Evolutionary conservation across 1,140 invertebrate species (phyloP).

Genomic region (Microplitis demolitor): DNA sequence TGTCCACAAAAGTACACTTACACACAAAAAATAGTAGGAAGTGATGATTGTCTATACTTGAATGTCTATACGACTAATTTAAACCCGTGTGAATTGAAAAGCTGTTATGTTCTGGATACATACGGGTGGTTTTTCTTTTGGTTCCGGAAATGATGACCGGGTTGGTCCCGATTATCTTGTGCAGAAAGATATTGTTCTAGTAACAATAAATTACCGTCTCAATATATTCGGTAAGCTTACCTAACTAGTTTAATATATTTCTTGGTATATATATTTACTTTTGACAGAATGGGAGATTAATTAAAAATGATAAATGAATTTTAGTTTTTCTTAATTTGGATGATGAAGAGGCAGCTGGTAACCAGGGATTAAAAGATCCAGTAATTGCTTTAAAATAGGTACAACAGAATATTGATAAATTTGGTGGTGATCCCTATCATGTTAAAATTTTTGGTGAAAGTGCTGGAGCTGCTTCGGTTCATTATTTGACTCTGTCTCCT

Average conservation of each 20-base stretch:
- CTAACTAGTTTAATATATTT: too few relatives aligned
- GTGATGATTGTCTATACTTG: constrained; percentile 83
- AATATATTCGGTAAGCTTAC: constrained; percentile 58
- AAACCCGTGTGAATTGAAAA: constrained; percentile 1
- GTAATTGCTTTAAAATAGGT: constrained; percentile 68
- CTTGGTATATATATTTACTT: too few relatives aligned
- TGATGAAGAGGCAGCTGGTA: constrained; percentile 51
- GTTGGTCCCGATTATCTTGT: constrained; percentile 62
- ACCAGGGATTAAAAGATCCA: constrained; percentile 65
- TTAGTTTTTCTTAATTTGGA: constrained; percentile 45
- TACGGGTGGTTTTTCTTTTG: constrained; percentile 65
- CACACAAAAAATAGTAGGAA: constrained; percentile 27
- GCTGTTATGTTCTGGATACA: constrained; percentile 65
- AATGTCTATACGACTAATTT: constrained; percentile 77
- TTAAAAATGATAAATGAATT: not conserved
- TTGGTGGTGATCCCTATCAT: constrained; percentile 68
- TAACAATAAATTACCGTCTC: constrained; percentile 67
- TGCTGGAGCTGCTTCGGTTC: constrained; percentile 61
- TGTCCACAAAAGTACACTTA: constrained; percentile 53
- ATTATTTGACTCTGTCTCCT: constrained; percentile 40
- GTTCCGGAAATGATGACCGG: constrained; percentile 48
- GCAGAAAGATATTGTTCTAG: constrained; percentile 63
- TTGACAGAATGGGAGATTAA: too few relatives aligned
- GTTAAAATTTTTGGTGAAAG: constrained; percentile 73
- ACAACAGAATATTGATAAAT: constrained; percentile 65